A percentile compares a stretch with the other conserved stretches of the same genome.
These are phyloP conservation scores for Cyprinodon diabolis DNA, from an alignment of 2,797 vertebrate species.

Conservation along the genomic window DNA sequence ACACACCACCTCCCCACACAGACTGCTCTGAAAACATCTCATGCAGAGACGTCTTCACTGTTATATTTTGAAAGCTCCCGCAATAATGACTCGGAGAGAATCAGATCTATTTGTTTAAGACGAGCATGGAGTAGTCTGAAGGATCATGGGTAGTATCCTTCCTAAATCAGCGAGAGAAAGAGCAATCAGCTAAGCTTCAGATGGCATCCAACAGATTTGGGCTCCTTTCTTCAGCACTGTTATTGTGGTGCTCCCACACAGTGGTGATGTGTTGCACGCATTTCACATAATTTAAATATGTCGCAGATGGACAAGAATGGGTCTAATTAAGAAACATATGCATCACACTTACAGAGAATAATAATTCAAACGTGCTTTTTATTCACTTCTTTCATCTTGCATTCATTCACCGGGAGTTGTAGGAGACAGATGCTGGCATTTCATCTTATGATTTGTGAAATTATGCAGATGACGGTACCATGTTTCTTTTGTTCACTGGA, in stretches of 20 bases:
- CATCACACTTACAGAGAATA: slow-evolving; percentile 54
- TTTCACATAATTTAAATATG: slow-evolving; percentile 65
- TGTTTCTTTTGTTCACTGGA: slow-evolving; percentile 76
- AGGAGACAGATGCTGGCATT: slow-evolving; percentile 48
- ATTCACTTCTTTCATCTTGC: slow-evolving; percentile 44
- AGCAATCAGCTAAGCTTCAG: slow-evolving; percentile 73
- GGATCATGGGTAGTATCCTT: slow-evolving; percentile 49
- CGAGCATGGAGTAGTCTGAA: slow-evolving; percentile 62
- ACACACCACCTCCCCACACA: slow-evolving; percentile 4
- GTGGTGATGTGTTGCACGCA: slow-evolving; percentile 37
- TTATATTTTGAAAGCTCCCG: slow-evolving; percentile 35
- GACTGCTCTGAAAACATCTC: slow-evolving; percentile 27
- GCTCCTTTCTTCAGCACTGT: slow-evolving; percentile 46
- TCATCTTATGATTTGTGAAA: slow-evolving; percentile 72
- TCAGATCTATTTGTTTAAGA: slow-evolving; percentile 70
- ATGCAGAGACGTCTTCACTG: slow-evolving; percentile 37
- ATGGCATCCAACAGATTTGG: slow-evolving; percentile 63
- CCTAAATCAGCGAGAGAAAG: slow-evolving; percentile 67
- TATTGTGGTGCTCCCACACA: slow-evolving; percentile 55
- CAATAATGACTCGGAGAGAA: slow-evolving; percentile 53
- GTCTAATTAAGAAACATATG: slow-evolving; percentile 64
- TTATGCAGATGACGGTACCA: slow-evolving; percentile 77
- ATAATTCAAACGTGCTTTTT: slow-evolving; percentile 47
- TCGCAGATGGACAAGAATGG: slow-evolving; percentile 67
- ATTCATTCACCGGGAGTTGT: slow-evolving; percentile 50